These are phyloP conservation scores for Phocoena phocoena DNA, from an alignment of 2,113 vertebrate genomes.

Conservation along the genomic window DNA sequence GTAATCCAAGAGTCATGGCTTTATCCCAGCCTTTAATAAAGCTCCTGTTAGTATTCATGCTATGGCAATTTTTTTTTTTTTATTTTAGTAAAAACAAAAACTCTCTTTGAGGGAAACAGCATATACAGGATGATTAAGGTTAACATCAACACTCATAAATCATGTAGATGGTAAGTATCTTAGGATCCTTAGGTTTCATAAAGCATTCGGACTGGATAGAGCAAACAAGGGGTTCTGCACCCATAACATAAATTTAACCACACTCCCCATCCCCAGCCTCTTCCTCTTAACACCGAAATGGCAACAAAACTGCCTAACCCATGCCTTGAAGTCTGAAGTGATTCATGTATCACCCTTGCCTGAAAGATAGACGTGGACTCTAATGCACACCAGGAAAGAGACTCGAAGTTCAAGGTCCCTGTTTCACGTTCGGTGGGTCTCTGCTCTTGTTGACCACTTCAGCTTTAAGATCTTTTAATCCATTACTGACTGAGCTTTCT, in stretches of 20 bases:
- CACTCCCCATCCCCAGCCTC: background rate
- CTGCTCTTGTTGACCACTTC: slow-evolving; percentile 16
- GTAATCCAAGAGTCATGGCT: slow-evolving; percentile 58
- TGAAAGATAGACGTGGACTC: background rate
- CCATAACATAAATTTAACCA: slow-evolving; percentile 12
- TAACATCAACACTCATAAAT: background rate
- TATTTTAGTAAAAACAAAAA: slow-evolving; percentile 60
- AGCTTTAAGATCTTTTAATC: slow-evolving; percentile 19
- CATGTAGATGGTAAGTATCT: background rate
- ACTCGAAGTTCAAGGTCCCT: background rate
- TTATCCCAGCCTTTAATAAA: slow-evolving; percentile 54
- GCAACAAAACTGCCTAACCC: background rate
- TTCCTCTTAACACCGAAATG: background rate
- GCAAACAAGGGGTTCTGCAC: background rate
- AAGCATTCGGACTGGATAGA: slow-evolving; percentile 21
- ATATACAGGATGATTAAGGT: background rate
- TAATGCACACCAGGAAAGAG: background rate
- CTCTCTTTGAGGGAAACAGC: background rate
- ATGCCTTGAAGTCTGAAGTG: background rate
- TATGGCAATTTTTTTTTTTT: slow-evolving; percentile 62
- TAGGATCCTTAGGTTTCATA: slow-evolving; percentile 11
- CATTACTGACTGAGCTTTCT: background rate
- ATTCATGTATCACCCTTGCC: background rate
- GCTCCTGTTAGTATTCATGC: slow-evolving; percentile 47
- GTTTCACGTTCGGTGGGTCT: slow-evolving; percentile 1